A percentile compares a stretch with the other conserved stretches of the same genome.
These are phyloP conservation scores for Cryptocephalus moraei DNA, from an alignment of 2,888 invertebrate species.

Conservation along the genomic window DNA sequence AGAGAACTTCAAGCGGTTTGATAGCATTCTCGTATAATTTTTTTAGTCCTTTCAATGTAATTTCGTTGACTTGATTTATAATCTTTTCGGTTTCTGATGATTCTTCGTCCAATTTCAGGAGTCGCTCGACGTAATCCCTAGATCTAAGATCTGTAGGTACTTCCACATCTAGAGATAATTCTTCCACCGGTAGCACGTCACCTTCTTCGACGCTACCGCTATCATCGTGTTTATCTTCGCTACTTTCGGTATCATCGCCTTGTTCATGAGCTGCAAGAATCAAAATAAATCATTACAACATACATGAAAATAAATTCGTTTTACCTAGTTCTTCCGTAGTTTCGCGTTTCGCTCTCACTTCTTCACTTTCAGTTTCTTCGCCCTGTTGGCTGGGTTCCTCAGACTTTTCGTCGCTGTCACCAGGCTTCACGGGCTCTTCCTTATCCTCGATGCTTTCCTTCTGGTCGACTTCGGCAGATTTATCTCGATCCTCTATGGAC, in stretches of 20 bases:
- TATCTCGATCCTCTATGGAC: slow-evolving; percentile 4
- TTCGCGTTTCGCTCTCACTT: slow-evolving; percentile 10
- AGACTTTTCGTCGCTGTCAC: neutral
- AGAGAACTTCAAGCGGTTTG: slow-evolving; percentile 80
- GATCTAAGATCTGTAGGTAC: slow-evolving; percentile 69
- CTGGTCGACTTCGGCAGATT: slow-evolving; percentile 13
- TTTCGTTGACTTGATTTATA: slow-evolving; percentile 62
- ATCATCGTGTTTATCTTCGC: slow-evolving; percentile 4
- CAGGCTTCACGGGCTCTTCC: slow-evolving; percentile 8
- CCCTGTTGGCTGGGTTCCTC: neutral
- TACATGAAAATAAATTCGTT: slow-evolving; percentile 9
- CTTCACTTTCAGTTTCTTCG: slow-evolving; percentile 12
- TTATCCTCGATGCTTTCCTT: slow-evolving; percentile 7
- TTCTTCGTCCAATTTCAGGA: slow-evolving; percentile 70
- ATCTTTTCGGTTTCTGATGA: slow-evolving; percentile 60
- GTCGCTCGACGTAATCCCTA: slow-evolving; percentile 68
- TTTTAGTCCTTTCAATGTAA: slow-evolving; percentile 75
- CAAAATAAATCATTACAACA: too few species aligned
- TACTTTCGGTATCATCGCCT: slow-evolving; percentile 10
- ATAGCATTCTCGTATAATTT: slow-evolving; percentile 77
- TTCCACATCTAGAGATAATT: slow-evolving; percentile 53
- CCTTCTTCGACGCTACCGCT: slow-evolving; percentile 13
- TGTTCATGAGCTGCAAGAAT: slow-evolving; percentile 1
- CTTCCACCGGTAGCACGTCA: slow-evolving; percentile 40
- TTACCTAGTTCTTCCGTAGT: slow-evolving; percentile 19